phyloP scores from a whole-genome alignment of 2,888 invertebrate species.

The Stenichneumon culpator region DNA sequence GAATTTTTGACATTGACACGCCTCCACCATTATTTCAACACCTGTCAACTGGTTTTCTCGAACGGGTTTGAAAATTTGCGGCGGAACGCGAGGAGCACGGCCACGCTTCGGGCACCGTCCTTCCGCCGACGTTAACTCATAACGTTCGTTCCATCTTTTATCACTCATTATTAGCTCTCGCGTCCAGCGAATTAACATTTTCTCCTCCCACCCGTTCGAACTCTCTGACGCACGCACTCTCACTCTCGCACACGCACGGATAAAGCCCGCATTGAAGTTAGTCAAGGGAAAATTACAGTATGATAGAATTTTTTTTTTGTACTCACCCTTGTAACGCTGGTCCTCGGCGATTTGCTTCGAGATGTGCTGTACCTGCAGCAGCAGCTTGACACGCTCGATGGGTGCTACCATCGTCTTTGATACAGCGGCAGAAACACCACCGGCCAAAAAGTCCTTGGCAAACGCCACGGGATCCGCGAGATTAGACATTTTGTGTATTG shows the following conservation, averaged over 20 bases:
- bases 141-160: constrained; percentile 29
- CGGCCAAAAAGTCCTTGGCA: constrained; percentile 95
- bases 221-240: constrained; percentile 30
- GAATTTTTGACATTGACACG: constrained; percentile 59
- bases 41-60: constrained; percentile 72
- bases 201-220: constrained; percentile 17
- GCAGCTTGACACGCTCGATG: constrained; percentile 97
- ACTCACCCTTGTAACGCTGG: constrained; percentile 95
- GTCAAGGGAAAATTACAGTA: neutral
- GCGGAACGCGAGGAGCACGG: neutral
- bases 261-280: neutral
- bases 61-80: neutral
- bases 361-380: constrained; percentile 97
- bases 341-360: constrained; percentile 95
- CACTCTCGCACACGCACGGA: constrained; percentile 22
- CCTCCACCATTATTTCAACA: constrained; percentile 29
- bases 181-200: neutral
- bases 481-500: constrained; percentile 83
- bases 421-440: constrained; percentile 96
- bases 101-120: constrained; percentile 42
- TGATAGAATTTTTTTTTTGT: neutral
- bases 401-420: constrained; percentile 98
- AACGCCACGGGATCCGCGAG: constrained; percentile 93
- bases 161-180: constrained; percentile 20
- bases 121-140: constrained; percentile 29